Evolutionary conservation across 2,888 invertebrate species (phyloP).

Genomic region (Idaea aversata): DNA sequence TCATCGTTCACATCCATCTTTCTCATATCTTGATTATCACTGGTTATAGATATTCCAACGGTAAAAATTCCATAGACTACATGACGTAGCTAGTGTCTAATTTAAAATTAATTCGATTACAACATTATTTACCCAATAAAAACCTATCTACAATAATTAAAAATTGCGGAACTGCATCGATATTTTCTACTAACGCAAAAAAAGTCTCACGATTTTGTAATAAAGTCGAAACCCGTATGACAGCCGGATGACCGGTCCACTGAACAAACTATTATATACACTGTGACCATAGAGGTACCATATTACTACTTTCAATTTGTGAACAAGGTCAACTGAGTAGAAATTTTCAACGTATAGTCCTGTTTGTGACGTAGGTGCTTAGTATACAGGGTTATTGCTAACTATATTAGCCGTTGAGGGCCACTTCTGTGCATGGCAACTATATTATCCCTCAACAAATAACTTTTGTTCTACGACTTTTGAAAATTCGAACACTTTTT

Average conservation of each 20-base stretch:
- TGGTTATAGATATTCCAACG: too few relatives aligned
- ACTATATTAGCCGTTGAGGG: too few relatives aligned
- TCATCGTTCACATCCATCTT: too few relatives aligned
- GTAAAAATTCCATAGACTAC: too few relatives aligned
- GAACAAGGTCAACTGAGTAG: slow-evolving; percentile 61
- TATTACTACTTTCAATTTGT: slow-evolving; percentile 58
- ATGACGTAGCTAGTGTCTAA: not conserved
- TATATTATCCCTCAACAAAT: too few relatives aligned
- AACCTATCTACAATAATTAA: slow-evolving; percentile 18
- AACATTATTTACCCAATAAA: slow-evolving; percentile 16
- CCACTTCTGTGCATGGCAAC: too few relatives aligned
- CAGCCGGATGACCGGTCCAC: not conserved
- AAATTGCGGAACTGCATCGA: slow-evolving; percentile 21
- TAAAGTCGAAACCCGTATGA: not conserved
- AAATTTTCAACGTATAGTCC: slow-evolving; percentile 41
- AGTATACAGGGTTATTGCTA: not conserved
- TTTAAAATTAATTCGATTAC: slow-evolving; percentile 14
- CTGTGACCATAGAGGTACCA: not conserved
- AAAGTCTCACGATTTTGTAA: not conserved
- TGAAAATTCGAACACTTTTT: too few relatives aligned
- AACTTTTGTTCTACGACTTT: too few relatives aligned
- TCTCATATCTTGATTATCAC: too few relatives aligned
- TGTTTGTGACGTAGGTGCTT: slow-evolving; percentile 6
- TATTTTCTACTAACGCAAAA: not conserved
- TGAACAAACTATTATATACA: not conserved